Base-by-base conservation (phyloP, 2,888 invertebrate genomes). In the Plagiodera versicolora region DNA sequence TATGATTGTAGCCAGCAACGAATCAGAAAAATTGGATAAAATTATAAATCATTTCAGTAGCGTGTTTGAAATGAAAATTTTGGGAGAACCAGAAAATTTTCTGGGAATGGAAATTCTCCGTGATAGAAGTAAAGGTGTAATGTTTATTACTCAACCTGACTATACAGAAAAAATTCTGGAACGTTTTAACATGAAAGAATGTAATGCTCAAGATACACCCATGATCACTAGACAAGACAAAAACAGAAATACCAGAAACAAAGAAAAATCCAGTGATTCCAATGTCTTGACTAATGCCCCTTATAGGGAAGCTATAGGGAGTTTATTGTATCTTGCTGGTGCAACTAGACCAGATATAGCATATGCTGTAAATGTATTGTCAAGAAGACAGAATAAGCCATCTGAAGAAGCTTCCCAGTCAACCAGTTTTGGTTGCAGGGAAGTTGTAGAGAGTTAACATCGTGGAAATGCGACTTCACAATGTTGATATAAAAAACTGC, bases 261-360 rank as follows among this genome's bases (percentile, higher is more conserved):
- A 24, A 24, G 24, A 6, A 24, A 24, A 24, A 6, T 24, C 6
- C 3, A 6, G 6, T 24, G 24, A 24, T 24, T 24, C 24, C 3
- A 24, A 24, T 24, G 24, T 24, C 6, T 24, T 24, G 24, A 24
- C 24, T n/a, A 49, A 49, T 49, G 47, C 44, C 19, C 39, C 60
- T 8, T 64, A 65, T 35, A 50, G 68, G 47, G 67, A 71, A 60
- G 67, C 69, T 1, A 63, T 70, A 28, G 68, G 68, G 6, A 65
- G 66, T 49, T 55, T 70, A 17, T 32, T 69, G 45, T 72, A 69
- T 60, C 28, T 70, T 16, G 63, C 68, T 45, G 56, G 47, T 9
- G 59, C 63, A 47, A 66, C 60, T 10, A 16, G 61, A 28, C 64
- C 61, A 4, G 58, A 62, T 50, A 64, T 64, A 16, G 44, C 61